Base-by-base conservation (phyloP, 2,888 invertebrate species). In the Brassicogethes aeneus region DNA sequence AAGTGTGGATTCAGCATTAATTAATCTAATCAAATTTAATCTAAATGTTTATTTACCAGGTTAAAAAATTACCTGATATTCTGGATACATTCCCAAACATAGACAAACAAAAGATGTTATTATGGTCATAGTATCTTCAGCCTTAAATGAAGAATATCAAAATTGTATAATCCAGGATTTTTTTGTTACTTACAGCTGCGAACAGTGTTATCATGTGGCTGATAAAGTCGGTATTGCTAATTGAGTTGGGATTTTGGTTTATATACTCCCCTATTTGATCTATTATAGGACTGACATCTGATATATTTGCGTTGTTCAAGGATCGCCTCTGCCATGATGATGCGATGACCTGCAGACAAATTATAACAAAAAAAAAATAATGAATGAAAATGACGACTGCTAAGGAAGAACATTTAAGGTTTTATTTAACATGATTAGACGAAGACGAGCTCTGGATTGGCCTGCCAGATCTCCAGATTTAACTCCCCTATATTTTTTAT, bases 31-130 rank as follows among this genome's bases (percentile, higher is more conserved):
- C n/a, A n/a, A n/a, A n/a, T n/a, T n/a, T n/a, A n/a, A n/a, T n/a
- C n/a, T n/a, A n/a, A n/a, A n/a, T n/a, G n/a, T n/a, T n/a, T n/a
- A n/a, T n/a, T n/a, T n/a, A n/a, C n/a, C n/a, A n/a, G n/a, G n/a
- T n/a, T n/a, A n/a, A n/a, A n/a, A n/a, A n/a, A n/a, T n/a, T n/a
- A 59, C 60, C 50, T 63, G 62, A 51, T 59, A 53, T 42, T 58
- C 54, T n/a, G 59, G 60, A 48, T 64, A 58, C 60, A 64, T 60
- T 37, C 61, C 63, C 13, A 64, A 55, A 23, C 58, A 55, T 2
- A 60, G 17, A 10, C 54, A 37, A 2, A 53, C 35, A 33, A 54
- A 55, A n/a, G 51, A 51, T 8, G 46, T 32, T 8, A 55, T 52
- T 15, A 54, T 51, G 1, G 57, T 50, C 15, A 57, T 42, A 1